phyloP scores from a whole-genome alignment of 2,797 vertebrate genomes.

The Pangasius krempfi region DNA sequence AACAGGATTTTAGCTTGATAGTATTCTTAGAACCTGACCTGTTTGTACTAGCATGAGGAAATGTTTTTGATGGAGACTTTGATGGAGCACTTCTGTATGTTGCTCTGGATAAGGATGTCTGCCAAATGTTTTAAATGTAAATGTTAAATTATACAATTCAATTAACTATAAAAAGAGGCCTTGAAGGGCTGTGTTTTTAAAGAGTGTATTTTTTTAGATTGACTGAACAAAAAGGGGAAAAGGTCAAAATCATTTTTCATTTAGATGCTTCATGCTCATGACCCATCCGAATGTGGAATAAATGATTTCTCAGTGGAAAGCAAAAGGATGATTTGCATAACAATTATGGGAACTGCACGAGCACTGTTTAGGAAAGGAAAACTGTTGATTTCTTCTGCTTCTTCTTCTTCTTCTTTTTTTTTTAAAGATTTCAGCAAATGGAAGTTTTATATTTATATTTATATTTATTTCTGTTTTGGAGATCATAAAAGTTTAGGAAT shows the following conservation, averaged over 20 bases:
- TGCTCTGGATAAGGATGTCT: neutral
- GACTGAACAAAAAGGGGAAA: constrained; percentile 43
- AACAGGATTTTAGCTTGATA: neutral
- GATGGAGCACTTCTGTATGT: neutral
- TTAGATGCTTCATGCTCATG: constrained; percentile 63
- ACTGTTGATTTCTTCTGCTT: constrained; percentile 51
- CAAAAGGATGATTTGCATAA: constrained; percentile 80
- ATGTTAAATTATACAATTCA: neutral
- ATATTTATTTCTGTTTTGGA: neutral
- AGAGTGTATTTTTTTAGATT: constrained; percentile 1
- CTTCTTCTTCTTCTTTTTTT: constrained; percentile 36
- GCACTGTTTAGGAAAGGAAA: constrained; percentile 66
- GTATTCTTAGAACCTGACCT: neutral
- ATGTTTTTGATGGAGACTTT: neutral
- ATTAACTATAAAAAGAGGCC: neutral
- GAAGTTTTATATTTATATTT: neutral
- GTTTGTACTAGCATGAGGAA: neutral
- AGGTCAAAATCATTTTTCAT: constrained; percentile 58
- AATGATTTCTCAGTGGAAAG: constrained; percentile 81
- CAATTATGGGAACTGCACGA: constrained; percentile 82
- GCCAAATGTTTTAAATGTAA: neutral
- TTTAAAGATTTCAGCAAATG: neutral
- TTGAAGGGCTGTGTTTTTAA: constrained; percentile 12
- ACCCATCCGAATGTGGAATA: constrained; percentile 73
- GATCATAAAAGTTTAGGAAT: neutral